These are phyloP conservation scores for Linnaemya vulpina DNA, from an alignment of 2,888 invertebrate genomes.

Conservation along the genomic window DNA sequence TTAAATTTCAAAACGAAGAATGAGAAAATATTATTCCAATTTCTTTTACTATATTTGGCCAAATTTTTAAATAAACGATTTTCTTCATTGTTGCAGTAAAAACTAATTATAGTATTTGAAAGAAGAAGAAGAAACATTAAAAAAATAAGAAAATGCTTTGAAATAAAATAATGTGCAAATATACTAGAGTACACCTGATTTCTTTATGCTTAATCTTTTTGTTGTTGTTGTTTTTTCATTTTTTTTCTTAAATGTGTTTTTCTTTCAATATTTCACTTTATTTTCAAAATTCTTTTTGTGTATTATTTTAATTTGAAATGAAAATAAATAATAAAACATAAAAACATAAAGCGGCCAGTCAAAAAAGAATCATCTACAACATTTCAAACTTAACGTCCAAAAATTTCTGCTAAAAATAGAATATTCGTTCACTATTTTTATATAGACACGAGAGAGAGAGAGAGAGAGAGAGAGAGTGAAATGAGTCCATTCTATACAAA, in stretches of 20 bases:
- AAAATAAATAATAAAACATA: conserved; percentile 62
- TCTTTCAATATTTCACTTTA: conserved; percentile 33
- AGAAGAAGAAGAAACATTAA: conserved; percentile 33
- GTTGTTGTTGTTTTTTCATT: neutral
- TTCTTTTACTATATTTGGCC: conserved; percentile 70
- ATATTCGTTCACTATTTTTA: conserved; percentile 78
- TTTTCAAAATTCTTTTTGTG: conserved; percentile 17
- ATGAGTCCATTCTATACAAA: conserved; percentile 25
- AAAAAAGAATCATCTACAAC: conserved; percentile 12
- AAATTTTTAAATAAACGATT: conserved; percentile 59
- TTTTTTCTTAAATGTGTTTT: neutral
- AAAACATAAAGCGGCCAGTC: conserved; percentile 43
- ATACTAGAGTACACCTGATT: conserved; percentile 61
- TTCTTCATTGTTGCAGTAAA: conserved; percentile 38
- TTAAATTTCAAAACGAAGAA: conserved; percentile 23
- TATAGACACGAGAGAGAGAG: conserved; percentile 37
- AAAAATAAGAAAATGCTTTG: conserved; percentile 27
- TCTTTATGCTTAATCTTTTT: conserved; percentile 37
- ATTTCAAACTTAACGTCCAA: conserved; percentile 48
- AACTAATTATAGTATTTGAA: conserved; percentile 61
- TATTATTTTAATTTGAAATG: conserved; percentile 40
- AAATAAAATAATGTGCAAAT: conserved; percentile 55
- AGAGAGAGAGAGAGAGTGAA: too few relatives aligned
- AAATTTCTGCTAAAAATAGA: conserved; percentile 76
- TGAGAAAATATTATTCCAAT: conserved; percentile 60